phyloP scores from a whole-genome alignment of 1,140 invertebrate species.

The Megalonaias nervosa region DNA sequence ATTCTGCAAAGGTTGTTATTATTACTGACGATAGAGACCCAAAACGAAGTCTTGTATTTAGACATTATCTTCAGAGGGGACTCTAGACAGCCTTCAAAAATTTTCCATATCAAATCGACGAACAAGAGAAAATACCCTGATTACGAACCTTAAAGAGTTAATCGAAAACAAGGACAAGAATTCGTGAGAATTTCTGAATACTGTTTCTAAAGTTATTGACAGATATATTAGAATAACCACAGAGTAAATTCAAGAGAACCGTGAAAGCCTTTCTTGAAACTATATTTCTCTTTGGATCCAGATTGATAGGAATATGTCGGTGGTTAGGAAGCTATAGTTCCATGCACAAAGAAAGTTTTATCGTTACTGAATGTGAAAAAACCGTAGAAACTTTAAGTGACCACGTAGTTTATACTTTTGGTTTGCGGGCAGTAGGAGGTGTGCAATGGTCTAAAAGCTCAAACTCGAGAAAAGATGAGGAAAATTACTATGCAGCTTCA shows the following conservation, averaged over 20 bases:
- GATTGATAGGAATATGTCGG: too few species aligned
- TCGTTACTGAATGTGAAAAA: neutral
- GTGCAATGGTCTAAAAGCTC: conserved; percentile 23
- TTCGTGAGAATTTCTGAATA: too few species aligned
- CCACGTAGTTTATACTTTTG: neutral
- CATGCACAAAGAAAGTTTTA: neutral
- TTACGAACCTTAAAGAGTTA: too few species aligned
- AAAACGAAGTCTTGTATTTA: neutral
- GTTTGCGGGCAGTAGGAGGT: conserved; percentile 7
- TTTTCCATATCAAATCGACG: too few species aligned
- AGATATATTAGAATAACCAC: neutral
- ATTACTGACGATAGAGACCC: neutral
- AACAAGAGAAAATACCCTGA: too few species aligned
- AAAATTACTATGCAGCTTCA: conserved; percentile 11
- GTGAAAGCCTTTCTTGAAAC: too few species aligned
- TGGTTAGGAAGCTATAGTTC: neutral
- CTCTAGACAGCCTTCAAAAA: too few species aligned
- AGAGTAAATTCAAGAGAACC: neutral
- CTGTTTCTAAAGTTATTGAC: neutral
- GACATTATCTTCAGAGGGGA: neutral
- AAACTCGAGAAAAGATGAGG: neutral
- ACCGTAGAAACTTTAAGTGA: neutral
- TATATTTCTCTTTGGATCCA: too few species aligned
- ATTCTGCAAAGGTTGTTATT: conserved; percentile 1
- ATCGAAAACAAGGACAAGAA: too few species aligned